Conservation (phyloP, 2,888 invertebrate species). For the Ichneumoninae sp. region DNA sequence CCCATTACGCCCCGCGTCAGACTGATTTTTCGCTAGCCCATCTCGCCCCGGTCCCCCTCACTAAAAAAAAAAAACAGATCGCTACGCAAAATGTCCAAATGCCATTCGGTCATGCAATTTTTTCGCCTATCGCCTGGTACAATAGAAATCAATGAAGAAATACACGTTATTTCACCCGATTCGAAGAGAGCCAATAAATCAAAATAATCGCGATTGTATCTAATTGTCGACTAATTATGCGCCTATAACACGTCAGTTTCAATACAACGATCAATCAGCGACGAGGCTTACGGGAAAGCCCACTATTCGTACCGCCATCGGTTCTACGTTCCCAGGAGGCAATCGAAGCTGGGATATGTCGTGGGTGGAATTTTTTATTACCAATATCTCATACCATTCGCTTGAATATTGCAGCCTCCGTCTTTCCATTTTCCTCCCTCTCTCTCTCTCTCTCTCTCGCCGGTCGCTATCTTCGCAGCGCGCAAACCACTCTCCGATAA, state of each 20-base stretch:
- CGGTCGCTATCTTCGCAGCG: slow-evolving; percentile 15
- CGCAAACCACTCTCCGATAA: slow-evolving; percentile 68
- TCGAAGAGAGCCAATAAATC: background rate
- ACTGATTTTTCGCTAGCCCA: too few relatives aligned
- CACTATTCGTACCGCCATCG: slow-evolving; percentile 6
- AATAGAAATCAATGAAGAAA: background rate
- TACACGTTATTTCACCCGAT: background rate
- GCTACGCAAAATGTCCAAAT: too few relatives aligned
- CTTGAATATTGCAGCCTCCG: background rate
- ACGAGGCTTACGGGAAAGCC: slow-evolving; percentile 21
- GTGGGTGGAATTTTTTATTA: slow-evolving; percentile 43
- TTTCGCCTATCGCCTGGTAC: too few relatives aligned
- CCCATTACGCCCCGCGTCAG: too few relatives aligned
- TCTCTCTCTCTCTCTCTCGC: slow-evolving; percentile 6
- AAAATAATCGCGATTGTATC: slow-evolving; percentile 3
- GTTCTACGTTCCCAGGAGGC: slow-evolving; percentile 16
- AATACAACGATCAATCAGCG: slow-evolving; percentile 46
- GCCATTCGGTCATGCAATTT: too few relatives aligned
- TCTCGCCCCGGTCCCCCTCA: too few relatives aligned
- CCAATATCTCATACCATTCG: slow-evolving; percentile 9
- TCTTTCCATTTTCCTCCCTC: slow-evolving; percentile 24
- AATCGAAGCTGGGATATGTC: slow-evolving; percentile 32
- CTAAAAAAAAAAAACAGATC: too few relatives aligned
- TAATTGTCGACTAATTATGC: slow-evolving; percentile 28
- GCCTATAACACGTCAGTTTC: slow-evolving; percentile 1